Conservation (phyloP, 2,113 vertebrate species). For the Carollia perspicillata region DNA sequence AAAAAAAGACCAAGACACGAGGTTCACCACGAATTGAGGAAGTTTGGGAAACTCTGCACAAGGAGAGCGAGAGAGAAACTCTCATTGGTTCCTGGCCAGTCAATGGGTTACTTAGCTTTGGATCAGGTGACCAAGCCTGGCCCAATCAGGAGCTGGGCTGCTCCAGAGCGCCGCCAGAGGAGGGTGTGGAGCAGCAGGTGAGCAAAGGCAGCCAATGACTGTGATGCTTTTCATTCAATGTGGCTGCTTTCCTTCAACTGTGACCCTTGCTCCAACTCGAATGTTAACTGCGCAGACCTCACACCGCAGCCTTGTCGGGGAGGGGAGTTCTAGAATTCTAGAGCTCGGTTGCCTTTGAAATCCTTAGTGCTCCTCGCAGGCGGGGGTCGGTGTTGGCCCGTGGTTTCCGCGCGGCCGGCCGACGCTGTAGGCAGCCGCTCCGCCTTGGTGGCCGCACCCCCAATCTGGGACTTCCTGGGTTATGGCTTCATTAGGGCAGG, state of each 20-base stretch:
- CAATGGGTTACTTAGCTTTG: background rate
- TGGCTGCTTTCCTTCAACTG: background rate
- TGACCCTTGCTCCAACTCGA: too few relatives aligned
- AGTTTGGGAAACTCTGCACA: background rate
- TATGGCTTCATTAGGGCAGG: background rate
- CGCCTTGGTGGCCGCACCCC: background rate
- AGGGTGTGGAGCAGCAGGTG: background rate
- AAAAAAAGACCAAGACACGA: background rate
- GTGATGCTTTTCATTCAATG: background rate
- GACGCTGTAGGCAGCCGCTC: too few relatives aligned
- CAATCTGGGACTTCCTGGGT: background rate
- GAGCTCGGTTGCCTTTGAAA: background rate
- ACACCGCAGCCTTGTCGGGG: background rate
- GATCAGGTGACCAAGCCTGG: background rate
- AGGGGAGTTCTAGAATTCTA: background rate
- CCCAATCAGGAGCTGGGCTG: background rate
- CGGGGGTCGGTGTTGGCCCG: background rate
- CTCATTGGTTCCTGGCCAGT: background rate
- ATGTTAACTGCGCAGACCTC: background rate
- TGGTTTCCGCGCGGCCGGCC: background rate
- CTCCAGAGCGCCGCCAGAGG: too few relatives aligned
- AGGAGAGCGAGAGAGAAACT: background rate
- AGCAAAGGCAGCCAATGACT: too few relatives aligned
- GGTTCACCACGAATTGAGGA: fast-evolving
- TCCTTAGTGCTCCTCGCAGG: background rate